Conservation (phyloP, 2,888 invertebrate species). For the Parnassius orleans region DNA sequence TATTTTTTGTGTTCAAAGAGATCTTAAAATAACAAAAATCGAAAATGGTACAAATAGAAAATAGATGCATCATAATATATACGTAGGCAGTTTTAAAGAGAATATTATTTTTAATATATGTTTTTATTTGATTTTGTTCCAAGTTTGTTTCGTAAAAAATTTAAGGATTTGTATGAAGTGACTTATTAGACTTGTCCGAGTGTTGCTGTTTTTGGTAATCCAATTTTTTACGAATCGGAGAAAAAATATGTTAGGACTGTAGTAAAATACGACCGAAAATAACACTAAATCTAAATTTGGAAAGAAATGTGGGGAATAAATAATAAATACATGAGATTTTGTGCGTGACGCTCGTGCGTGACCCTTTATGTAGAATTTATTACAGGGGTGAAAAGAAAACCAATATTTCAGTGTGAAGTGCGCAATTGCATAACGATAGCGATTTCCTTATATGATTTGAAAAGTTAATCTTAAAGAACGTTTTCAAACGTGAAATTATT, state of each 20-base stretch:
- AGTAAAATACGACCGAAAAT: conserved; percentile 67
- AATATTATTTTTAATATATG: too few relatives aligned
- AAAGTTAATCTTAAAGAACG: too few relatives aligned
- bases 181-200: too few relatives aligned
- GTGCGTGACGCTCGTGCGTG: conserved; percentile 74
- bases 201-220: background rate
- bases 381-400: conserved; percentile 61
- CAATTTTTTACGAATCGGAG: conserved; percentile 17
- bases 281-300: conserved; percentile 79
- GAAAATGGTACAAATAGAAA: too few relatives aligned
- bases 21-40: too few relatives aligned
- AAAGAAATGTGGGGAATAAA: conserved; percentile 77
- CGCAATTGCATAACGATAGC: conserved; percentile 42
- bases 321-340: conserved; percentile 77
- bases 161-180: too few relatives aligned
- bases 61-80: too few relatives aligned
- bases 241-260: conserved; percentile 44
- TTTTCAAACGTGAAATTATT: too few relatives aligned
- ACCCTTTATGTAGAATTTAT: conserved; percentile 74
- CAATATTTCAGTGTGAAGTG: conserved; percentile 44
- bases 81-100: too few relatives aligned
- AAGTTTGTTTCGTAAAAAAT: too few relatives aligned
- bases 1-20: too few relatives aligned
- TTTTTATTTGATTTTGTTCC: too few relatives aligned
- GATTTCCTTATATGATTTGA: conserved; percentile 6